Conservation (phyloP, 2,888 invertebrate species). For the Scaptodrosophila latifasciaeformis region DNA sequence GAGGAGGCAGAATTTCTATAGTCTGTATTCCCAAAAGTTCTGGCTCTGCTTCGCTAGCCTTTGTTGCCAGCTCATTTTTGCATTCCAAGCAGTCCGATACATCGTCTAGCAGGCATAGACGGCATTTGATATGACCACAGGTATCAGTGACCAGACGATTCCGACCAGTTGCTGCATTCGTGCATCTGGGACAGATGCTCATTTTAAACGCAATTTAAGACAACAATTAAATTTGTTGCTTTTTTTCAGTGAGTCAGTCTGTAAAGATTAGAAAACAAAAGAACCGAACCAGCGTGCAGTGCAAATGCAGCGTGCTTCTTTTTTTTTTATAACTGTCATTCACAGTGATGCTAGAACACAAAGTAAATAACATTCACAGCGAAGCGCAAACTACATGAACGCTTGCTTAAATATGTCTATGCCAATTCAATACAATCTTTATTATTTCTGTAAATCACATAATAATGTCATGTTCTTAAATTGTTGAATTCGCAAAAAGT, state of each 20-base stretch:
- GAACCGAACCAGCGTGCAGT: slow-evolving; percentile 11
- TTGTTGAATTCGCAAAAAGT: no score
- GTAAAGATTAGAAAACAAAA: neutral
- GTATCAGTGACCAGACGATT: slow-evolving; percentile 83
- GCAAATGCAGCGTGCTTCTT: slow-evolving; percentile 28
- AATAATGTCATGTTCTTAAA: no score
- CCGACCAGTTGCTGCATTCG: slow-evolving; percentile 75
- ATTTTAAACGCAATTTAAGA: no score
- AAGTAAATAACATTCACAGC: slow-evolving; percentile 3
- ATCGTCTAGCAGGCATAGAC: slow-evolving; percentile 82
- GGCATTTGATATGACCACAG: slow-evolving; percentile 86
- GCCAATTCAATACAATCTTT: no score
- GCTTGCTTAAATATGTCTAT: no score
- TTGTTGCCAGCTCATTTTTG: slow-evolving; percentile 6
- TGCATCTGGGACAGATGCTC: slow-evolving; percentile 47
- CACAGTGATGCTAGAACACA: no score
- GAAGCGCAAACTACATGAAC: neutral
- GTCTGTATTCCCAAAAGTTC: neutral
- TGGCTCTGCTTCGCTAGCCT: neutral
- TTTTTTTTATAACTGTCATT: neutral
- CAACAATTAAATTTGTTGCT: no score
- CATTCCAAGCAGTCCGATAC: slow-evolving; percentile 78
- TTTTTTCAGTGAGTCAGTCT: no score
- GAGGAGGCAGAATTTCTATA: neutral
- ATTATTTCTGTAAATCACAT: no score